phyloP scores from a whole-genome alignment of 2,888 invertebrate genomes.

The Acanthosepion pharaonis region DNA sequence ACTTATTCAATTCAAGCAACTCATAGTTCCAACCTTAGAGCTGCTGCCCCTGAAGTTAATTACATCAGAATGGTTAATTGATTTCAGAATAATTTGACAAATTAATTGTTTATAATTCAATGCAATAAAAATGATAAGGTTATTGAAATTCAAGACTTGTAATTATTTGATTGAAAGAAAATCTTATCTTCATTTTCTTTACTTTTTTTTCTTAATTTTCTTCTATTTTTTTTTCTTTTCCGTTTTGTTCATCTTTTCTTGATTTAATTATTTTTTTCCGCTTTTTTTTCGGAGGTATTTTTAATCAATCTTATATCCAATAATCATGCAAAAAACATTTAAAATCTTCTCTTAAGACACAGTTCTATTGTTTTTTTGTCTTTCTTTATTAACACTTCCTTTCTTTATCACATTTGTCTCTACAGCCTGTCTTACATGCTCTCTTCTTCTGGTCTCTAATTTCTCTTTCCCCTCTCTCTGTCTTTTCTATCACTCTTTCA shows the following conservation, averaged over 20 bases:
- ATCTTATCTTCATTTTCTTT: background rate
- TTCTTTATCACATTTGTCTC: too few relatives aligned
- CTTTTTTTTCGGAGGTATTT: background rate
- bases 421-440: too few relatives aligned
- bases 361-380: too few relatives aligned
- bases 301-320: background rate
- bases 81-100: constrained; percentile 20
- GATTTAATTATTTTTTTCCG: background rate
- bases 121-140: constrained; percentile 14
- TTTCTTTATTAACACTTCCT: too few relatives aligned
- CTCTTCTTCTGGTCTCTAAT: too few relatives aligned
- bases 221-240: background rate
- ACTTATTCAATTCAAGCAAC: background rate
- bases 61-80: background rate
- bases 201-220: background rate
- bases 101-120: constrained; percentile 12
- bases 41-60: background rate
- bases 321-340: background rate
- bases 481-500: too few relatives aligned
- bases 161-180: background rate
- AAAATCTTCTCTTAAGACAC: too few relatives aligned
- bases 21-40: background rate
- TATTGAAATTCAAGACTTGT: background rate
- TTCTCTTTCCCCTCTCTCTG: too few relatives aligned
- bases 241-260: background rate